phyloP scores from a whole-genome alignment of 1,140 invertebrate species.

The Drosophila kikkawai region DNA sequence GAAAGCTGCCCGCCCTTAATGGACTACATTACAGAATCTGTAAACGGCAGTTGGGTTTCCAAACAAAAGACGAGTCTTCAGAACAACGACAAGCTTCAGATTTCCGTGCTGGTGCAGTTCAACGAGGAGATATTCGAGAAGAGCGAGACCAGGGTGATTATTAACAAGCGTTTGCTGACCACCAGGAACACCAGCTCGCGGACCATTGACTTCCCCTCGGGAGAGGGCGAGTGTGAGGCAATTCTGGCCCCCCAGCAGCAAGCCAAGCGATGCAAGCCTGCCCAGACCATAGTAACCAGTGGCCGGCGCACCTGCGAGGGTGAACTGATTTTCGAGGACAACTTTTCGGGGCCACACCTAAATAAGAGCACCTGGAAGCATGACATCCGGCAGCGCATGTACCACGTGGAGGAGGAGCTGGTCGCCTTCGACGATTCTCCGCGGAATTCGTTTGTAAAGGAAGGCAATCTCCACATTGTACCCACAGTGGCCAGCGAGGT shows the following conservation, averaged over 20 bases:
- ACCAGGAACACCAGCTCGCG: constrained; percentile 35
- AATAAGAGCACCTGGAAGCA: constrained; percentile 64
- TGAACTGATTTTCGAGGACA: constrained; percentile 72
- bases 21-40: constrained; percentile 61
- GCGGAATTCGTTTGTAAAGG: constrained; percentile 55
- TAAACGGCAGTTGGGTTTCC: constrained; percentile 56
- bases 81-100: constrained; percentile 67
- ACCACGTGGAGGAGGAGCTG: constrained; percentile 68
- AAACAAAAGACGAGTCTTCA: constrained; percentile 43
- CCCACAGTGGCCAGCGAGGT: constrained; percentile 61
- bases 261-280: constrained; percentile 33
- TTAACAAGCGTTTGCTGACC: constrained; percentile 53
- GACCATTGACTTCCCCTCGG: constrained; percentile 20
- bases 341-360: constrained; percentile 49
- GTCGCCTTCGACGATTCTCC: constrained; percentile 62
- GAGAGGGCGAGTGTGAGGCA: constrained; percentile 37
- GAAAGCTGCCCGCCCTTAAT: constrained; percentile 60
- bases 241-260: constrained; percentile 15
- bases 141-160: constrained; percentile 60
- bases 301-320: constrained; percentile 46
- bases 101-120: constrained; percentile 63
- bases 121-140: constrained; percentile 65
- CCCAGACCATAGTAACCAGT: constrained; percentile 38
- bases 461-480: constrained; percentile 64
- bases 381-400: constrained; percentile 71